A percentile compares a stretch with the other conserved stretches of the same genome.
Conservation (phyloP, 2,113 vertebrate genomes). For the Clupea harengus region DNA sequence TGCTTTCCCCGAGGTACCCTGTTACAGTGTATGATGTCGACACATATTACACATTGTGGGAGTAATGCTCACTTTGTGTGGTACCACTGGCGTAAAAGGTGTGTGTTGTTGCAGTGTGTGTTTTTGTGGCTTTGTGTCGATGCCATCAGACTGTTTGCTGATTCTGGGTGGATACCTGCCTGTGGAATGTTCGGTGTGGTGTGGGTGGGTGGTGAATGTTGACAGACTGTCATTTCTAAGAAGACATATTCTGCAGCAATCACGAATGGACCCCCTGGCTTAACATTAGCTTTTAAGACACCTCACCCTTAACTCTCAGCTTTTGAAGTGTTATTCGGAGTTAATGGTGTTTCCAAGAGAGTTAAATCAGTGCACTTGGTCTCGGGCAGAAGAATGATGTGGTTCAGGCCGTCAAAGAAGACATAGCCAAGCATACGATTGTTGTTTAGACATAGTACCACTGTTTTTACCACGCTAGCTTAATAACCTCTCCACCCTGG, state of each 20-base stretch:
- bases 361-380: not conserved
- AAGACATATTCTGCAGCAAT: not conserved
- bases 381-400: not conserved
- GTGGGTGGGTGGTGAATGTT: not conserved
- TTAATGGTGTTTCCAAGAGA: not conserved
- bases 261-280: not conserved
- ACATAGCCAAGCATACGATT: not conserved
- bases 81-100: not conserved
- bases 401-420: not conserved
- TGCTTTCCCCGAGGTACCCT: not conserved
- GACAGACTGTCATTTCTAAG: not conserved
- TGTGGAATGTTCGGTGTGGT: not conserved
- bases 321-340: not conserved
- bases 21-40: not conserved
- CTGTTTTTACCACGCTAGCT: not conserved
- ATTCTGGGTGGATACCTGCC: not conserved
- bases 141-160: not conserved
- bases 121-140: not conserved
- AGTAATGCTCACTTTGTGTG: not conserved
- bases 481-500: not conserved
- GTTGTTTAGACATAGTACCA: not conserved
- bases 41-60: not conserved
- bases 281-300: not conserved
- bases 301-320: not conserved
- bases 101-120: constrained; percentile 6